Base-by-base conservation (phyloP, 2,797 vertebrate species). In the Tokudaia tokunoshimensis region DNA sequence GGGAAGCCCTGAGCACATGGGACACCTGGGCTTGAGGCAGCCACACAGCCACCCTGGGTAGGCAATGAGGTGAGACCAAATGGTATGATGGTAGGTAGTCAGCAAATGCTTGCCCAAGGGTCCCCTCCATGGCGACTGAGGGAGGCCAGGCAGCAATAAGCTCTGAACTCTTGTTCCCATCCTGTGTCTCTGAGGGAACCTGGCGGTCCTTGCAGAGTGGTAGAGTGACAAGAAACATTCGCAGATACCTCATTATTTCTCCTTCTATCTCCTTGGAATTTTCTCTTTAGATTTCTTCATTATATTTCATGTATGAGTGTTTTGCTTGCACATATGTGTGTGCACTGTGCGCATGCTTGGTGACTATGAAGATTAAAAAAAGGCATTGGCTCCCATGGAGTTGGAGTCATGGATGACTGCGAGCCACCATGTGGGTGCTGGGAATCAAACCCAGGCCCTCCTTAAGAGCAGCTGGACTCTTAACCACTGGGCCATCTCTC, bases 191-290 rank as follows among this genome's bases (percentile, higher is more conserved):
- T 26, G 12, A n/a, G 61, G 22, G 79, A 0, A 5, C 65, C 37
- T 2, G 17, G 41, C 3, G 63, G 31, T 15, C 20, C 31, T 70
- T 67, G 20, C 44, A 24, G 31, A 24, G 26, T 15, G 37, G 7
- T 0, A 6, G 34, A 17, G 26, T 20, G 20, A 63, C 44, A 22
- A 41, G 85, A 29, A 47, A 13, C 20, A 3, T 4, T 4, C 0
- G 2, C 20, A 34, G 2, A 29, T 3, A 15, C 29, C 88, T 55
- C 41, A 2, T 59, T 3, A 14, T 24, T 70, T 67, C 12, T n/a
- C 44, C 83, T 22, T 50, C 31, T 65, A 50, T 0, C 44, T 67
- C 41, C 22, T 52, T 15, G 70, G 20, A n/a, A 5, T 70, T 50
- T n/a, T 26, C 63, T 47, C 44, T 52, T 86, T 70, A 86, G 63